Evolutionary conservation across 92 coral and sea anemone species (phyloP).

Genomic region (Diadumene lineata): DNA sequence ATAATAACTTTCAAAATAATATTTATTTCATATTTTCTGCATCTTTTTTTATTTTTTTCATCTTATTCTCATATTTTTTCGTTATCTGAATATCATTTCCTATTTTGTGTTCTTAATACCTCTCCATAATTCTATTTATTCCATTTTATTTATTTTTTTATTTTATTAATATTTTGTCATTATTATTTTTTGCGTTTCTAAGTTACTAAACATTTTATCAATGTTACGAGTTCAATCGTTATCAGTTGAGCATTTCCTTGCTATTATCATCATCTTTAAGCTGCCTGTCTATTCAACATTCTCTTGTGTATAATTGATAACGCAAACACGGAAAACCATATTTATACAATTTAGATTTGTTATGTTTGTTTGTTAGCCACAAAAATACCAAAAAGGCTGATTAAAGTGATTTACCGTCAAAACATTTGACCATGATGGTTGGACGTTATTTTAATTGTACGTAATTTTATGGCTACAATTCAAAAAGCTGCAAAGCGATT

Average conservation of each 20-base stretch:
- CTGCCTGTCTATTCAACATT: not conserved
- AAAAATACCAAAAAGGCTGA: not conserved
- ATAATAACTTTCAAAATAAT: too few relatives aligned
- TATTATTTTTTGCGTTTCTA: not conserved
- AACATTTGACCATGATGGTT: not conserved
- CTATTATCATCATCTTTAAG: not conserved
- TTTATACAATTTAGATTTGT: not conserved
- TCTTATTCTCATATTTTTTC: too few relatives aligned
- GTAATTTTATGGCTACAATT: not conserved
- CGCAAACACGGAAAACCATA: constrained; percentile 4
- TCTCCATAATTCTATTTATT: too few relatives aligned
- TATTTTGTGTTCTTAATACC: too few relatives aligned
- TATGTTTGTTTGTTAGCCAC: not conserved
- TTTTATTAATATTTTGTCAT: too few relatives aligned
- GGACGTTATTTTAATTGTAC: too few relatives aligned
- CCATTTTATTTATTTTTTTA: too few relatives aligned
- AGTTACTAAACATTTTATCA: not conserved
- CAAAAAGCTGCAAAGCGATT: constrained; percentile 6
- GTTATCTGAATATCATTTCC: too few relatives aligned
- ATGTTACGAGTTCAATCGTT: not conserved
- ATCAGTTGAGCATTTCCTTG: not conserved
- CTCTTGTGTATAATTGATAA: not conserved
- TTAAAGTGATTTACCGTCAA: not conserved
- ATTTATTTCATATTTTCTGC: too few relatives aligned
- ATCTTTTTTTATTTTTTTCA: too few relatives aligned